Conservation (phyloP, 92 coral and sea anemone species). For the Ricordea florida region DNA sequence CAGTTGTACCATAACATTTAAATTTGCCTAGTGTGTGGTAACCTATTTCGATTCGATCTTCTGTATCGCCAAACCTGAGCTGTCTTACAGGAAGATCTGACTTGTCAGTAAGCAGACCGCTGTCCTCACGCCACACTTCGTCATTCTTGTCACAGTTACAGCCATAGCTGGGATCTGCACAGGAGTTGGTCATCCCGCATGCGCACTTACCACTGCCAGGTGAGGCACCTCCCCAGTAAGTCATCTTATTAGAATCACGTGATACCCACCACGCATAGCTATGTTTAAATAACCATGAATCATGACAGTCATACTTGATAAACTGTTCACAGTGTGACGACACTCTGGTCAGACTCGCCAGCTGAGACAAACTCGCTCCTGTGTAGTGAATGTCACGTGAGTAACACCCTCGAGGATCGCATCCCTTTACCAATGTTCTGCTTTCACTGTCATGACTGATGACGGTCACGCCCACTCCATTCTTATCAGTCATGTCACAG, state of each 20-base stretch:
- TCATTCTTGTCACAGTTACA: slow-evolving; percentile 57
- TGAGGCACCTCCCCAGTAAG: slow-evolving; percentile 46
- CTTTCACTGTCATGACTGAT: slow-evolving; percentile 55
- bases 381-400: neutral
- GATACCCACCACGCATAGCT: slow-evolving; percentile 55
- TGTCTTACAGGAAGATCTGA: slow-evolving; percentile 23
- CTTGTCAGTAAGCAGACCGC: slow-evolving; percentile 43
- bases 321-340: slow-evolving; percentile 44
- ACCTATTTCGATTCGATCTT: too few relatives aligned
- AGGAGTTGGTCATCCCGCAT: slow-evolving; percentile 28
- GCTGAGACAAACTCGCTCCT: slow-evolving; percentile 7
- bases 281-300: too few relatives aligned
- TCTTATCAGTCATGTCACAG: slow-evolving; percentile 61
- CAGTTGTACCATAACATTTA: too few relatives aligned
- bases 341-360: neutral
- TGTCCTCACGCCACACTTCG: slow-evolving; percentile 30
- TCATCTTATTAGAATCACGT: slow-evolving; percentile 21
- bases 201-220: slow-evolving; percentile 45
- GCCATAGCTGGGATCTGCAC: neutral
- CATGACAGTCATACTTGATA: slow-evolving; percentile 14
- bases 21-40: too few relatives aligned
- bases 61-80: too few relatives aligned
- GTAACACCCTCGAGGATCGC: neutral
- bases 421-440: neutral
- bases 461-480: slow-evolving; percentile 51